Base-by-base conservation (phyloP, 2,113 vertebrate genomes). In the Sander vitreus region DNA sequence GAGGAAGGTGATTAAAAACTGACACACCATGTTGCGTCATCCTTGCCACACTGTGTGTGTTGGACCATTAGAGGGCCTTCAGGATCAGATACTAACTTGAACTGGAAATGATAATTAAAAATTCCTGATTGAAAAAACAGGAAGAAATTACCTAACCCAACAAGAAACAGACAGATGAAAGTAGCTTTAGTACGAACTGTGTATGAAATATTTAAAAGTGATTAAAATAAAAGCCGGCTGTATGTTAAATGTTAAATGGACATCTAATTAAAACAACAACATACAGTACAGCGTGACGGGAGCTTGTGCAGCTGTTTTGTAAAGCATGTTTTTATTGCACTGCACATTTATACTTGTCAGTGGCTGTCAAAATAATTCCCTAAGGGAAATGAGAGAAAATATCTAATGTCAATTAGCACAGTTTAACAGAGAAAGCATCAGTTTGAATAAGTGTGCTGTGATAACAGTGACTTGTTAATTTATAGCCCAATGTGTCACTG, bases 341-440 rank as follows among this genome's bases (percentile, higher is more conserved):
- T 57, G 54, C 70, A 78, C 70, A 69, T 89, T 89, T 47, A 87
- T 78, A 90, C 84, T 80, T 88, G 85, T 86, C 86, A 81, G 66
- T 57, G 62, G 25, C 76, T 91, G 78, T 88, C 59, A 76, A 66
- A 60, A 19, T 85, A 90, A 94, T 91, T 87, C 86, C 87, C 82
- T 0, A 21, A 78, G 83, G 85, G 77, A 86, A 86, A 85, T 77
- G 47, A 45, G 4, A 11, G 71, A 79, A 86, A 88, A 89, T 80
- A 74, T 73, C 81, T 84, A 55, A 79, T 73, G 78, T 90, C 78
- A 91, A 91, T 94, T 91, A 91, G 89, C 76, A 25, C 83, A 80
- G 73, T 86, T 83, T 84, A 83, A 85, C 68, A 58, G 48, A 66
- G 60, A 81, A 71, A 70, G 57, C 19, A 47, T 85, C 74, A 70